phyloP scores from a whole-genome alignment of 2,113 vertebrate genomes.

The Cyrtonyx montezumae region DNA sequence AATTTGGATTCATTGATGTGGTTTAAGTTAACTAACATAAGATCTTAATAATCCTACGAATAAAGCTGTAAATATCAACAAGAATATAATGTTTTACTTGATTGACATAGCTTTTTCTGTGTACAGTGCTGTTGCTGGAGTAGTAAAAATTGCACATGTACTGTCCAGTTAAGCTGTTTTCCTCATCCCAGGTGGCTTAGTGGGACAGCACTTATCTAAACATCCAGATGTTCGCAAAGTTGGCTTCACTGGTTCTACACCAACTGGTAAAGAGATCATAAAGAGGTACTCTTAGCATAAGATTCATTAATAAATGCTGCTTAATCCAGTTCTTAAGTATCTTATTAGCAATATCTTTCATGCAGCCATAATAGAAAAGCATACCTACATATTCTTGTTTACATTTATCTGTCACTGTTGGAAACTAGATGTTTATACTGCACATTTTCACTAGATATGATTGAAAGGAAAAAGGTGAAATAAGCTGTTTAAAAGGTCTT shows the following conservation, averaged over 20 bases:
- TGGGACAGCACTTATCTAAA: conserved; percentile 82
- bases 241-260: conserved; percentile 86
- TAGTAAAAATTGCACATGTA: not conserved
- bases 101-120: not conserved
- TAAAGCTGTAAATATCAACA: not conserved
- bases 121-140: not conserved
- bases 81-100: not conserved
- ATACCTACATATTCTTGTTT: not conserved
- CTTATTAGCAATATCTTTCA: not conserved
- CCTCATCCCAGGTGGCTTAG: conserved; percentile 72
- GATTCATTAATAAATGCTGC: not conserved
- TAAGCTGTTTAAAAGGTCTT: fast-evolving
- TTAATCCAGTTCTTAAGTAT: not conserved
- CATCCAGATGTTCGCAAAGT: conserved; percentile 86
- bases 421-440: not conserved
- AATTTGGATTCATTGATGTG: not conserved
- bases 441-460: not conserved
- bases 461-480: not conserved
- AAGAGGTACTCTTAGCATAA: conserved; percentile 76
- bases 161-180: not conserved
- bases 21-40: not conserved
- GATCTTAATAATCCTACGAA: not conserved
- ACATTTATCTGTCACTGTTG: not conserved
- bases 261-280: conserved; percentile 87
- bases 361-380: not conserved